Percentiles rank a stretch among this genome's conserved stretches.
phyloP scores from a whole-genome alignment of 2,797 vertebrate genomes.

The Hafferia zeledoni region DNA sequence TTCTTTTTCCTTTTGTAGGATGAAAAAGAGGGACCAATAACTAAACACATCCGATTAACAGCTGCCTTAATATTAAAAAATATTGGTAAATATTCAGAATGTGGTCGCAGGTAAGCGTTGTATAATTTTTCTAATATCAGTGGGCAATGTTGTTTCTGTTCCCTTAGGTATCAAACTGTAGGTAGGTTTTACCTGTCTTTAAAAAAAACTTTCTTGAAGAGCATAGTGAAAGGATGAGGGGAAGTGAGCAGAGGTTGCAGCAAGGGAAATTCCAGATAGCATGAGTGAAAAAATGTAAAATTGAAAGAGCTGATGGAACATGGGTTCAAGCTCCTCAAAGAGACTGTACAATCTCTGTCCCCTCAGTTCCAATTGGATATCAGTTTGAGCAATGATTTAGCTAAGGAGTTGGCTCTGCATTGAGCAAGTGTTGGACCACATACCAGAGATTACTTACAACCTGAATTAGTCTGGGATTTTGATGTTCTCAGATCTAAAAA shows the following conservation, averaged over 20 bases:
- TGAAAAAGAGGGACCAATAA: constrained; percentile 99
- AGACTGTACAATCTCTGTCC: not conserved
- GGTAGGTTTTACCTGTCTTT: not conserved
- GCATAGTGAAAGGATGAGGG: not conserved
- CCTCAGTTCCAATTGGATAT: not conserved
- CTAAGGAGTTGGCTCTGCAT: not conserved
- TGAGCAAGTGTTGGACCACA: not conserved
- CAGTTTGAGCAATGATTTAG: not conserved
- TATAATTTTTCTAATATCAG: not conserved
- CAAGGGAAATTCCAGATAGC: not conserved
- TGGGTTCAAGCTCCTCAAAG: not conserved
- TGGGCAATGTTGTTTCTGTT: not conserved
- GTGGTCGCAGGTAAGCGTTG: constrained; percentile 93
- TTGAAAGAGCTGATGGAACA: not conserved
- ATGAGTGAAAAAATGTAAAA: not conserved
- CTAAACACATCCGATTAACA: constrained; percentile 99
- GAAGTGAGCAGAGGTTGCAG: not conserved
- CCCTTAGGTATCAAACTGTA: not conserved
- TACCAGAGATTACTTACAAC: not conserved
- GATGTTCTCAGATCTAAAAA: not conserved
- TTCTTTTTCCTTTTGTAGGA: constrained; percentile 79
- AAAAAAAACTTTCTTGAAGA: not conserved
- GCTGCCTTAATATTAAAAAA: constrained; percentile 99
- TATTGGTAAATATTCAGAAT: constrained; percentile 99
- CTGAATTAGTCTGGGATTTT: not conserved